A percentile compares a stretch with the other conserved stretches of the same genome.
Evolutionary conservation across 2,113 vertebrate species (phyloP).

Genomic region (Coturnix japonica): DNA sequence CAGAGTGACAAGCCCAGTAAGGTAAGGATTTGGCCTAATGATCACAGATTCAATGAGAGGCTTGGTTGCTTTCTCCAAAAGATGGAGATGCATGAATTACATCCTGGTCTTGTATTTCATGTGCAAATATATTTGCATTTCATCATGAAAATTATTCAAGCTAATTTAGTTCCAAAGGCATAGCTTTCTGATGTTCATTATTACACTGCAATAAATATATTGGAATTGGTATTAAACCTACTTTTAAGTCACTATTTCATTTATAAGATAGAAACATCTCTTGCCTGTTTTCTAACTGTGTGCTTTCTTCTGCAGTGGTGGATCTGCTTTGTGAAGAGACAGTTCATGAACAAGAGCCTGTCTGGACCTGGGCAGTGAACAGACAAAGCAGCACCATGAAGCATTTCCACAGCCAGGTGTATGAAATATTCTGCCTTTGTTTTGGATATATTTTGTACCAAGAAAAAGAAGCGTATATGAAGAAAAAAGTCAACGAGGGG

Average conservation of each 20-base stretch:
- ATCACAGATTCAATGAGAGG: neutral
- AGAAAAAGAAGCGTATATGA: constrained; percentile 40
- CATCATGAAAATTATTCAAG: neutral
- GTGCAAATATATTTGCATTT: neutral
- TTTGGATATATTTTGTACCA: constrained; percentile 70
- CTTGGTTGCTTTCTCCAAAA: neutral
- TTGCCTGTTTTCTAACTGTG: neutral
- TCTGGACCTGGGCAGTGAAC: constrained; percentile 94
- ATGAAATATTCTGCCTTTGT: constrained; percentile 63
- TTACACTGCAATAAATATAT: neutral
- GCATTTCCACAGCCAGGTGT: constrained; percentile 36
- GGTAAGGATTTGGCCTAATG: constrained; percentile 72
- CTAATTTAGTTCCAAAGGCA: constrained; percentile 1
- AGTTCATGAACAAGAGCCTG: constrained; percentile 99
- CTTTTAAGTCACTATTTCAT: neutral
- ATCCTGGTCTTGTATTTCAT: neutral
- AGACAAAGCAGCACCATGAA: neutral
- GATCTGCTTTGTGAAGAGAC: constrained; percentile 98
- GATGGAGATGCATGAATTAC: neutral
- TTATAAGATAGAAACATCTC: neutral
- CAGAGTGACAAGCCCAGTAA: constrained; percentile 98
- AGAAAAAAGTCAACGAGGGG: neutral
- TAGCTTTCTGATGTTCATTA: neutral
- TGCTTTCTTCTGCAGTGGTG: constrained; percentile 87
- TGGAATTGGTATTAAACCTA: neutral